Conservation (phyloP, 1,140 invertebrate genomes). For the Caenorhabditis briggsae region DNA sequence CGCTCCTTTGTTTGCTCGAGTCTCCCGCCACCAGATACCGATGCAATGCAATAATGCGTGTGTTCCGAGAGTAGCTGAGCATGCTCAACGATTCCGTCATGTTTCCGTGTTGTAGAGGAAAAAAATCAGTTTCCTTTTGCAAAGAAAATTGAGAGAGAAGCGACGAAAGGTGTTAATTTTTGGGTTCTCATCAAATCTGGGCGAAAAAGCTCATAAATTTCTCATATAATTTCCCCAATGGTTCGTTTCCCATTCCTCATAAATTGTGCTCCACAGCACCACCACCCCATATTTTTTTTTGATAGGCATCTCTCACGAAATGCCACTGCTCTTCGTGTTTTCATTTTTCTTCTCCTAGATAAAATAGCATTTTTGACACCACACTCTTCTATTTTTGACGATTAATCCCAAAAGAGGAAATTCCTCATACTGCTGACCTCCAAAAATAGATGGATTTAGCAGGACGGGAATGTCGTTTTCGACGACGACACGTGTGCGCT, state of each 20-base stretch:
- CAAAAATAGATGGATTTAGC: conserved; percentile 13
- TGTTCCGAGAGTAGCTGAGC: conserved; percentile 14
- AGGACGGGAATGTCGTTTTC: conserved; percentile 5
- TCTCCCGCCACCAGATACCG: background rate
- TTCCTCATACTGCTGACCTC: background rate
- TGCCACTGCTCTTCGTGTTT: background rate
- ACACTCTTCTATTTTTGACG: background rate
- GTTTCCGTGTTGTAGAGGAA: background rate
- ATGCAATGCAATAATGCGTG: conserved; percentile 44
- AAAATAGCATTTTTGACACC: background rate
- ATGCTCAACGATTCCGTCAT: conserved; percentile 40
- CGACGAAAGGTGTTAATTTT: no score
- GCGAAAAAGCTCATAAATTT: background rate
- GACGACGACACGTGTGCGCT: conserved; percentile 18
- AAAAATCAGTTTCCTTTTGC: background rate
- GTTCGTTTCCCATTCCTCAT: conserved; percentile 1
- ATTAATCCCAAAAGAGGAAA: conserved; percentile 49
- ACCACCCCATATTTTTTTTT: background rate
- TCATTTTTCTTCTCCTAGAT: no score
- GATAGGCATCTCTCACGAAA: conserved; percentile 37
- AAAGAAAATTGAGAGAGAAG: no score
- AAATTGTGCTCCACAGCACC: background rate
- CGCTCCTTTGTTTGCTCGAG: conserved; percentile 45
- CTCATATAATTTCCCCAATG: background rate
- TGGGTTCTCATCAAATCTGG: no score